Conservation (phyloP, 1,140 invertebrate species). For the Argopecten irradians region DNA sequence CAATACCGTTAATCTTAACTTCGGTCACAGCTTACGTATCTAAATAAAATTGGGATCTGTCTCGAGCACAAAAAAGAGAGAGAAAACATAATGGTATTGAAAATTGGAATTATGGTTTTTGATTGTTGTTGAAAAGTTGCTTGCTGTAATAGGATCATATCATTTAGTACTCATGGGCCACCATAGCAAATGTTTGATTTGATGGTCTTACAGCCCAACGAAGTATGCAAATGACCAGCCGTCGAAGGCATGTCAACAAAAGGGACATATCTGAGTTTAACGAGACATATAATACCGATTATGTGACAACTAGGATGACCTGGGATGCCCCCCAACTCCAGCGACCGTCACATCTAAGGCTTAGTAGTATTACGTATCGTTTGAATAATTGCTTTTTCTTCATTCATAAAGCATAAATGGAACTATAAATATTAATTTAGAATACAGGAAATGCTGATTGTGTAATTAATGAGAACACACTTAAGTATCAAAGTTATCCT, state of each 20-base stretch:
- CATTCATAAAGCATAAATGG: neutral
- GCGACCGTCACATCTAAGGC: neutral
- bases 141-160: too few species aligned
- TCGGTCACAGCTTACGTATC: too few species aligned
- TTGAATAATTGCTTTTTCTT: neutral
- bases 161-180: too few species aligned
- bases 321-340: neutral
- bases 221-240: neutral
- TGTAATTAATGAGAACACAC: too few species aligned
- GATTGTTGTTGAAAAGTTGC: too few species aligned
- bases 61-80: too few species aligned
- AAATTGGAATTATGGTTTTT: too few species aligned
- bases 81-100: too few species aligned
- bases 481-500: too few species aligned
- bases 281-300: neutral
- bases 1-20: too few species aligned
- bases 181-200: neutral
- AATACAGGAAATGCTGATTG: neutral
- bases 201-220: neutral
- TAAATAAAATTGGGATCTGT: too few species aligned
- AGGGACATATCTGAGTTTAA: neutral
- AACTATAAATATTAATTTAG: neutral
- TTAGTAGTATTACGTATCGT: neutral
- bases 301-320: neutral
- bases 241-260: neutral